Evolutionary conservation across 2,113 vertebrate genomes (phyloP).

Genomic region (Cavia porcellus): DNA sequence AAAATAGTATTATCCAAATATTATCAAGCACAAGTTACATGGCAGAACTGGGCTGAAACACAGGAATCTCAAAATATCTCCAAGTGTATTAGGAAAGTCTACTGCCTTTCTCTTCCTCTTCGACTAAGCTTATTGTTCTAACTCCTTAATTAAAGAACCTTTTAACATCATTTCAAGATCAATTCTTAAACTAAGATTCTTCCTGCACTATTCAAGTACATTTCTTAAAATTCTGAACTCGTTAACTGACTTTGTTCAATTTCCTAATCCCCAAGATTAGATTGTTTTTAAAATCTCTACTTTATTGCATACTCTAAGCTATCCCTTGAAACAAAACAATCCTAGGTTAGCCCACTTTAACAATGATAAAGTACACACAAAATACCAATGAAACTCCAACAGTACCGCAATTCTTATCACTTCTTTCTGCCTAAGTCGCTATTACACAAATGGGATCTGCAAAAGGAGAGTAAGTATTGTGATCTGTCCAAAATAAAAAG

Average conservation of each 20-base stretch:
- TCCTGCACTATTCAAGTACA: not conserved
- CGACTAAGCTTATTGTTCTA: not conserved
- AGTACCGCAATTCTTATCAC: not conserved
- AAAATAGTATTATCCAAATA: not conserved
- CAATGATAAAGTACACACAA: not conserved
- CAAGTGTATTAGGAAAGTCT: not conserved
- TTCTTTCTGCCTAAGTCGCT: not conserved
- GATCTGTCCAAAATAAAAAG: not conserved
- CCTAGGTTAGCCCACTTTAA: not conserved
- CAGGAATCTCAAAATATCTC: not conserved
- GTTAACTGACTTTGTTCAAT: not conserved
- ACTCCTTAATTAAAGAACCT: not conserved
- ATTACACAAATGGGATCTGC: not conserved
- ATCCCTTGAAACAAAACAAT: not conserved
- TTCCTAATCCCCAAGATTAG: not conserved
- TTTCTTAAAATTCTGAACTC: not conserved
- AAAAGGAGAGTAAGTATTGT: not conserved
- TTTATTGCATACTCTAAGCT: not conserved
- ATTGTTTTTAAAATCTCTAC: slow-evolving; percentile 17
- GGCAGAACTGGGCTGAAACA: not conserved
- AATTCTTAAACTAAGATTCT: not conserved
- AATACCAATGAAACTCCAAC: not conserved
- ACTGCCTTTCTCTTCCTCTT: not conserved
- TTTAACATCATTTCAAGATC: slow-evolving; percentile 11
- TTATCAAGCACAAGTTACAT: not conserved